Percentiles rank a stretch among this genome's conserved stretches.
Conservation (phyloP, 2,113 vertebrate genomes). For the Mus pahari region DNA sequence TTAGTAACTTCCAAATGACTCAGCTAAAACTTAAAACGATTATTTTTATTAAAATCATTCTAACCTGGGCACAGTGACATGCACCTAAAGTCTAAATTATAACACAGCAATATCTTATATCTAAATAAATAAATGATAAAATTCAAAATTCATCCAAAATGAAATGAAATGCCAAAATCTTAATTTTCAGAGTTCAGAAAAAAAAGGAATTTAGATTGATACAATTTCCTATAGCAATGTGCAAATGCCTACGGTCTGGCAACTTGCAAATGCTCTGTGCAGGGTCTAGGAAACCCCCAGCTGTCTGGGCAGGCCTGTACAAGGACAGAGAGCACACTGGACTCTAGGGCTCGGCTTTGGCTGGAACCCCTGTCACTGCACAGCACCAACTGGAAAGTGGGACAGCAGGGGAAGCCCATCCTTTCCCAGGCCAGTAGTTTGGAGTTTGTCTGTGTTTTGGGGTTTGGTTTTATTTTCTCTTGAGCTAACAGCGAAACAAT, state of each 20-base stretch:
- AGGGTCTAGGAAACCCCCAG: not conserved
- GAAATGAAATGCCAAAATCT: slow-evolving; percentile 28
- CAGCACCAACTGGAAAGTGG: not conserved
- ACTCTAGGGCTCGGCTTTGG: not conserved
- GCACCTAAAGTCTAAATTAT: not conserved
- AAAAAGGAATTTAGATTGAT: not conserved
- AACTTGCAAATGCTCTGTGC: not conserved
- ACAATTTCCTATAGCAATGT: not conserved
- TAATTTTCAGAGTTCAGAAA: slow-evolving; percentile 38
- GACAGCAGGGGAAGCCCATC: not conserved
- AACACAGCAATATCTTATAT: not conserved
- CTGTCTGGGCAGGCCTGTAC: not conserved
- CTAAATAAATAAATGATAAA: not conserved
- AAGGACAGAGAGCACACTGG: not conserved
- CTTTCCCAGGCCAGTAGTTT: not conserved
- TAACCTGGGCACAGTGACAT: not conserved
- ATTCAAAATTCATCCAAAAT: not conserved
- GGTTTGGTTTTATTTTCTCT: not conserved
- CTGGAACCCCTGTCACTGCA: not conserved
- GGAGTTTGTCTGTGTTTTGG: not conserved
- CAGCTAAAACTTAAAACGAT: not conserved
- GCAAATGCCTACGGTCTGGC: not conserved
- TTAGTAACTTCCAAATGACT: slow-evolving; percentile 24
- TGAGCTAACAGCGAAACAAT: slow-evolving; percentile 30
- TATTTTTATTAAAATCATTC: slow-evolving; percentile 38